Base-by-base conservation (phyloP, 2,113 vertebrate genomes). In the Callaeas wilsoni region DNA sequence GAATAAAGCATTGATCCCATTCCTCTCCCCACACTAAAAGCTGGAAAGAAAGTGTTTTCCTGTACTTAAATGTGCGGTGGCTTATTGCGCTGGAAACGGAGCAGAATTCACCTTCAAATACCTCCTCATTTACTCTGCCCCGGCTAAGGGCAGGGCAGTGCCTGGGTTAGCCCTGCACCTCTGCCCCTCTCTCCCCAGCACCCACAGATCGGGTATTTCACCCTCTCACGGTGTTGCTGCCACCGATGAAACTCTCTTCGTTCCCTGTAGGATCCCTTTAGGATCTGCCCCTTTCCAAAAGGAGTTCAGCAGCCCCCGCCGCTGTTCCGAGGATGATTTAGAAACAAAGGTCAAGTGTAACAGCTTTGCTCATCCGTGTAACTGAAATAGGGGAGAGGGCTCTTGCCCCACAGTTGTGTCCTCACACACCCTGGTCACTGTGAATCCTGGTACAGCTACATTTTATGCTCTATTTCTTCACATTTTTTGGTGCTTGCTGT, bases 311-410 rank as follows among this genome's bases (percentile, higher is more conserved):
- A 39, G 68, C 63, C 84, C 76, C 80, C 81, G 86, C 77, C 87
- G 84, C 8, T 65, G 65, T 76, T 81, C 77, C 55, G 46, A 91
- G 64, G 93, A 15, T 55, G n/a, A 80, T 96, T 87, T 49, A 30
- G 93, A 85, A 87, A 22, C 77, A 96, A 83, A 96, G 95, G 93
- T 96, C 94, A 96, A 91, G 92, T 94, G 93, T 4, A 81, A 67
- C 12, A 56, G 91, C 94, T 88, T 69, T 82, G 88, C 85, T 94
- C 77, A 46, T 21, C 91, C 81, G 33, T 49, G 77, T 23, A 20
- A 57, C 69, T 3, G 75, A 85, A 90, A 87, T 23, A 49, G 87
- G 91, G 95, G 84, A 96, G 84, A 93, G 94, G 89, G 84, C 82
- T 96, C 62, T 73, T 62, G 23, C 93, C 77, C 75, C 94, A 69